Conservation (phyloP, 2,113 vertebrate genomes). For the Hydrochoerus hydrochaeris region DNA sequence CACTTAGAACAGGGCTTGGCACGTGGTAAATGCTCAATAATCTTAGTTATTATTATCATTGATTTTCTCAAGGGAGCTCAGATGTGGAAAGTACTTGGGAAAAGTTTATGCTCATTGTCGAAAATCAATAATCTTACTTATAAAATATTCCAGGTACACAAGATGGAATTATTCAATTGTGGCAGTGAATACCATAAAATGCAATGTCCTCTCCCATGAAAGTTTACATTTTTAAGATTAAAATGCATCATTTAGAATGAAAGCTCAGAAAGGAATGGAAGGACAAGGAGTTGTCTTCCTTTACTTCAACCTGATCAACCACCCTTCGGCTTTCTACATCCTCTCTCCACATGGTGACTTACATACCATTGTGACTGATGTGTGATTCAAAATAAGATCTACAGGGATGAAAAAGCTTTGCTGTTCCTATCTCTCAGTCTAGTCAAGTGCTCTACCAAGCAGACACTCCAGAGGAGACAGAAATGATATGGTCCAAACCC, state of each 20-base stretch:
- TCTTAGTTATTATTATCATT: conserved; percentile 44
- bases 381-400: not conserved
- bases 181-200: not conserved
- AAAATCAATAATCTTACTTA: conserved; percentile 52
- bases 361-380: not conserved
- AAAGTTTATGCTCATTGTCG: not conserved
- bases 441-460: not conserved
- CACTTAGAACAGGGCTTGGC: not conserved
- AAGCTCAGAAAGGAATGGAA: not conserved
- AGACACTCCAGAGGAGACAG: not conserved
- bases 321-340: not conserved
- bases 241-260: not conserved
- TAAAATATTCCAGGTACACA: conserved; percentile 44
- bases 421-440: not conserved
- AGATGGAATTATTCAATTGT: conserved; percentile 59
- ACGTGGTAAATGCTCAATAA: conserved; percentile 26
- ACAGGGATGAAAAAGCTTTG: not conserved
- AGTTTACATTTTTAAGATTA: conserved; percentile 53
- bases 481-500: not conserved
- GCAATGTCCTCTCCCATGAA: not conserved
- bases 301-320: not conserved
- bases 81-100: not conserved
- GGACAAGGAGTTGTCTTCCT: not conserved
- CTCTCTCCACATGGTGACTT: not conserved
- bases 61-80: conserved; percentile 41